Base-by-base conservation (phyloP, 1,140 invertebrate species). In the Globodera ellingtonae region DNA sequence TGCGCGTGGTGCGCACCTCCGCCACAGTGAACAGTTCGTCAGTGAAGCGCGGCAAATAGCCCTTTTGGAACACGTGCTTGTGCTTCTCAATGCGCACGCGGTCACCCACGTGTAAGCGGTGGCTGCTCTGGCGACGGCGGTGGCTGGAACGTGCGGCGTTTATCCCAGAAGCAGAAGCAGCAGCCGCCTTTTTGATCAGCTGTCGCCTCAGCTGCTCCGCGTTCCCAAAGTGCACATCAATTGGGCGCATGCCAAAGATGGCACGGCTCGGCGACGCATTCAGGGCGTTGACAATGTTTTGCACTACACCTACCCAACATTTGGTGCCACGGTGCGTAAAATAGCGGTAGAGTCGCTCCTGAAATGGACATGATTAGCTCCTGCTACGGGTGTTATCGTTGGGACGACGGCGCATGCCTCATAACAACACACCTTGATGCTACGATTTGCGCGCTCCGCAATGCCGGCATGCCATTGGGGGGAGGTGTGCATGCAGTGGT, bases 401-500 rank as follows among this genome's bases (percentile, higher is more conserved):
- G n/a, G n/a, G n/a, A n/a, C n/a, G n/a, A n/a, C n/a, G n/a, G n/a
- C n/a, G n/a, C n/a, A n/a, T n/a, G n/a, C n/a, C n/a, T n/a, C n/a
- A n/a, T n/a, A n/a, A n/a, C n/a, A n/a, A n/a, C n/a, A n/a, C n/a
- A 50, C 52, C 70, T 84, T 83, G 44, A 83, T 65, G 15, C 81
- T 86, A 46, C 83, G 44, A 56, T 71, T 84, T n/a, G n/a, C 74
- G 8, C 83, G 47, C 70, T 84, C 83, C 35, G 75, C 83, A 9
- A 86, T 72, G 10, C 79, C 78, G 13, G 84, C 84, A 59, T 84
- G 84, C 13, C 85, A 47, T 24, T 18, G 46, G 8, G 84, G 84
- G 18, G 82, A 46, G 4, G 83, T 74, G 46, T 44, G 44, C 35
- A 78, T 75, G 10, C 47, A 65, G 52, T 24, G 24, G 18, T 72